A percentile compares a stretch with the other conserved stretches of the same genome.
These are phyloP conservation scores for Cremastobaeus sp. DNA, from an alignment of 2,888 invertebrate species.

Conservation along the genomic window DNA sequence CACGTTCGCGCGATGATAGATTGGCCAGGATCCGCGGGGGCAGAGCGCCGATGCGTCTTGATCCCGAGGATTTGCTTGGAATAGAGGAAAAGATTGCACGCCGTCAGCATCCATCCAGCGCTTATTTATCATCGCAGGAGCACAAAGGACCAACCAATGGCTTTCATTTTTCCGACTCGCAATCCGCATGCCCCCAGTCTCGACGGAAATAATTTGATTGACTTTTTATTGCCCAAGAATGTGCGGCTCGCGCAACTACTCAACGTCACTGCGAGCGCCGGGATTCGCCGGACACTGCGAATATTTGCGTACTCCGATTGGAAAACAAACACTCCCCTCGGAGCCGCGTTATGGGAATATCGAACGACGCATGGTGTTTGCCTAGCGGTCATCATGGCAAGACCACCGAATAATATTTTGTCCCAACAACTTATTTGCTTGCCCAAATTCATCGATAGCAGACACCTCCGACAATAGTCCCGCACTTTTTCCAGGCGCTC, in stretches of 20 bases:
- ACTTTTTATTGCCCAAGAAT: constrained; percentile 11
- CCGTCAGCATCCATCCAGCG: constrained; percentile 60
- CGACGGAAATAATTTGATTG: constrained; percentile 27
- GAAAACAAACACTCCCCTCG: constrained; percentile 67
- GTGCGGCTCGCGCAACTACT: too few relatives aligned
- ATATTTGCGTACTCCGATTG: constrained; percentile 70
- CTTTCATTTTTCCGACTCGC: constrained; percentile 29
- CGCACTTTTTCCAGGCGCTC: not conserved
- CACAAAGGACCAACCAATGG: constrained; percentile 26
- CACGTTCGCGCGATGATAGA: constrained; percentile 47
- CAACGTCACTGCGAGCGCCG: too few relatives aligned
- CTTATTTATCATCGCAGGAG: constrained; percentile 63
- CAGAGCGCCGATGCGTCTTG: constrained; percentile 38
- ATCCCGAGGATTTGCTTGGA: constrained; percentile 42
- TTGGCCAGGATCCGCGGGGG: constrained; percentile 22
- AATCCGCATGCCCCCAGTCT: constrained; percentile 17
- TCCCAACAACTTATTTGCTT: constrained; percentile 27
- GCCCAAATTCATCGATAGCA: not conserved
- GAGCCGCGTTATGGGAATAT: constrained; percentile 60
- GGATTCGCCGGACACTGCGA: too few relatives aligned
- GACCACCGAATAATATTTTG: constrained; percentile 45
- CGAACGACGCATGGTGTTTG: constrained; percentile 66
- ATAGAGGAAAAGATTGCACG: constrained; percentile 50
- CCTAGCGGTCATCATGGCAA: constrained; percentile 61
- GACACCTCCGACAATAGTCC: constrained; percentile 20